Evolutionary conservation across 2,888 invertebrate species (phyloP), one percentile per base, ranked within the genome.

Genomic region (Hecatera dysodea): DNA sequence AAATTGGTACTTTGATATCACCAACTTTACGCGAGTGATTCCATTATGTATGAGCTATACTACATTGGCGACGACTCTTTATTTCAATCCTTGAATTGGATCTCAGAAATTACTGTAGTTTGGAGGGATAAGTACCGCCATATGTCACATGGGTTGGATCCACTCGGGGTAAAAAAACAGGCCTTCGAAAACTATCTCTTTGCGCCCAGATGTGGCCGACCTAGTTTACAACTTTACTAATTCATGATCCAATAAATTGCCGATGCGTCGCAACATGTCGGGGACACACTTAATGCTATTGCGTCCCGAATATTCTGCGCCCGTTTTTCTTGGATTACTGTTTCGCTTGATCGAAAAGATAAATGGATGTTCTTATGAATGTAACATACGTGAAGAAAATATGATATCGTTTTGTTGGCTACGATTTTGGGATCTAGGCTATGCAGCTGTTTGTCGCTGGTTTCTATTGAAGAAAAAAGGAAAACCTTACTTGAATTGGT

Each of bases 61-160:
- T 67, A 62, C 52, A 53, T 71, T 55, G 53, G 55, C 61, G 22
- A 53, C 53, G 80, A 62, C 64, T 88, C 87, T 92, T 90, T 91
- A 91, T 91, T 91, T 91, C 90, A 91, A 91, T 91, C 89, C 87
- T 81, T 85, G 88, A 89, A 92, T 92, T 90, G 92, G 91, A 91
- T 91, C 88, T 86, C 89, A 82, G 89, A 91, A 92, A 94, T 92
- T 90, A 90, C 90, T 89, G 91, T 90, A 93, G 90, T 94, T 93
- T 90, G 84, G 86, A 92, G 91, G 93, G 93, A 93, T 94, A 93
- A 94, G 93, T 86, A 88, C 90, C 88, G 83, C 84, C 90, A 93
- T 94, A 91, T 91, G 91, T 94, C 90, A 94, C 90, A 57, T 64
- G 84, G 86, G 82, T 75, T 84, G 82, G 76, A 82, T 82, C 78